Base-by-base conservation (phyloP, 2,113 vertebrate genomes). In the Eubucco bourcierii region DNA sequence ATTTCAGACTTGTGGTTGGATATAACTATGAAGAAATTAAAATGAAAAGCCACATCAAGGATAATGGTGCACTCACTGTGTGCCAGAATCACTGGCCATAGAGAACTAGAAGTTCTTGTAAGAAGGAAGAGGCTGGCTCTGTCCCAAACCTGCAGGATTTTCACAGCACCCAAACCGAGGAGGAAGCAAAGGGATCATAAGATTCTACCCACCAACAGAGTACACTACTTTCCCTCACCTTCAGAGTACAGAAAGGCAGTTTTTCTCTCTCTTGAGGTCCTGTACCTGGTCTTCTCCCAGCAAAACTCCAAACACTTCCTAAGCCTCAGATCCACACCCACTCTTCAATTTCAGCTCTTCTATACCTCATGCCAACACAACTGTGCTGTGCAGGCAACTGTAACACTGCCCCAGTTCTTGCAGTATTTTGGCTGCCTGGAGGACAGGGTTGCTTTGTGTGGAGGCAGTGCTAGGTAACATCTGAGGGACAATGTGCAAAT, bases 21-120 rank as follows among this genome's bases (percentile, higher is more conserved):
- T 81, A 65, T 61, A 68, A 25, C 15, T 44, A 6, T 8, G 23
- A 90, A 71, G 68, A 85, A 88, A 84, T 16, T 27, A 39, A 82
- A 91, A 88, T 58, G 28, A 91, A 91, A 95, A 85, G 80, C 61
- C 37, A 56, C 37, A 47, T 39, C 8, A 24, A 84, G 33, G 52
- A 60, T 27, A 80, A 83, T 18, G 47, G 8, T 78, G 53, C 44
- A 64, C 31, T 84, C 16, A 6, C 12, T 1, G 0, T 5, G 28
- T 53, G 58, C 89, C 78, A 87, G 63, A 79, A 75, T 33, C 17
- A 27, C 63, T 0, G 0, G 13, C 39, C 0, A 0, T 27, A 31
- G 19, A 13, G 15, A 34, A 60, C 16, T 63, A n/a, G 73, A 47
- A 47, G 33, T 16, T 4, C 17, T 75, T 0, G 0, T 24, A 37